Evolutionary conservation across 2,797 vertebrate species (phyloP).

Genomic region (Kryptopterus vitreolus): DNA sequence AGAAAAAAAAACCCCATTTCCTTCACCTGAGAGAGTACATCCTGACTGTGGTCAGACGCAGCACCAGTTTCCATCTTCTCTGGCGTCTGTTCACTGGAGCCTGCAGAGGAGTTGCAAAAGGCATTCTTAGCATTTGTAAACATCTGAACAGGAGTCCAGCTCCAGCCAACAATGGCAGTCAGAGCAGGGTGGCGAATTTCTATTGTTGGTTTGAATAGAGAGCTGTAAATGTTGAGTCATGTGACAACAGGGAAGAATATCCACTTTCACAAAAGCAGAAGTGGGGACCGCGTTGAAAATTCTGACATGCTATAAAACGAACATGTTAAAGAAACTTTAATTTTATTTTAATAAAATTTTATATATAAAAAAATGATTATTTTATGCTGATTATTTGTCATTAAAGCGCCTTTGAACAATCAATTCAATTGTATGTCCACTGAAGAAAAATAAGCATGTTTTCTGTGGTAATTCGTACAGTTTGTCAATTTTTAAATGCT

Average conservation of each 20-base stretch:
- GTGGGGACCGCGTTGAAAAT: neutral
- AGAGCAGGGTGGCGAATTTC: neutral
- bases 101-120: conserved; percentile 57
- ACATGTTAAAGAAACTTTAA: neutral
- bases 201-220: neutral
- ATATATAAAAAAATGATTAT: no score
- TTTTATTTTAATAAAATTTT: no score
- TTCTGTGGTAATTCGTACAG: no score
- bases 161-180: neutral
- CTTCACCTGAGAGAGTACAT: conserved; percentile 67
- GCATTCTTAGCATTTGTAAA: conserved; percentile 10
- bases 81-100: conserved; percentile 65
- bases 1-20: neutral
- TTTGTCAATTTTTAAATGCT: no score
- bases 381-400: no score
- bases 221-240: conserved; percentile 1
- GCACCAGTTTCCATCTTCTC: conserved; percentile 69
- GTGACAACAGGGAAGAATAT: conserved; percentile 16
- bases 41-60: conserved; percentile 57
- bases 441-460: no score
- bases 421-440: no score
- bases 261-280: conserved; percentile 43
- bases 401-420: no score
- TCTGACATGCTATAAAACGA: no score
- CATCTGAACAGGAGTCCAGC: neutral